Conservation (phyloP, 2,113 vertebrate genomes). For the Manacus vitellinus region DNA sequence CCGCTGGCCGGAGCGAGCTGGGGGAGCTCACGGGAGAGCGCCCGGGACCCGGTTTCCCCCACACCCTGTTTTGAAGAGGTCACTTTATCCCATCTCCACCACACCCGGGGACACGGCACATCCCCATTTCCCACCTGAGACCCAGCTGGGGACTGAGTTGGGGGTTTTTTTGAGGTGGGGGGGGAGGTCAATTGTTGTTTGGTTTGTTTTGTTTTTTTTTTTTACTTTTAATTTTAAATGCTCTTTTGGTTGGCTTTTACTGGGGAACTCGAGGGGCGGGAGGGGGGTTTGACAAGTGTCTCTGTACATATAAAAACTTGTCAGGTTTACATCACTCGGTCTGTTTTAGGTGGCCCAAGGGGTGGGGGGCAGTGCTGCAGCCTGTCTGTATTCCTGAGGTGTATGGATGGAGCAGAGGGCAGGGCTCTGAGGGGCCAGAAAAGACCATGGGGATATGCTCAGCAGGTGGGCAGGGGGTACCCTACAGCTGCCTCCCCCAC, state of each 20-base stretch:
- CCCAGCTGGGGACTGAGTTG: background rate
- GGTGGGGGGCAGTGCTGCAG: background rate
- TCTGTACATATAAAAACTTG: slow-evolving; percentile 39
- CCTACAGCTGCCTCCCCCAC: background rate
- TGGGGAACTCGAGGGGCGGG: background rate
- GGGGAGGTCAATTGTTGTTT: background rate
- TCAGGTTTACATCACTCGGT: background rate
- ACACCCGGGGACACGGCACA: fast-evolving
- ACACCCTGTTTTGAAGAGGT: background rate
- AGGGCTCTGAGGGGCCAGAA: background rate
- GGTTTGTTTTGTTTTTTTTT: background rate
- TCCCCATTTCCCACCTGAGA: background rate
- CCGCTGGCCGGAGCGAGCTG: background rate
- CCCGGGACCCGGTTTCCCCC: background rate
- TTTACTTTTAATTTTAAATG: slow-evolving; percentile 37
- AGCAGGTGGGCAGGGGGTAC: too few relatives aligned
- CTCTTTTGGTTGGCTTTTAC: slow-evolving; percentile 27
- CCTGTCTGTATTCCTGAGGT: fast-evolving
- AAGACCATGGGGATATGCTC: fast-evolving
- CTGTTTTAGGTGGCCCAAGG: background rate
- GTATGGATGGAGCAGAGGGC: background rate
- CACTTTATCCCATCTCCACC: slow-evolving; percentile 37
- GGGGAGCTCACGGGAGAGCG: fast-evolving
- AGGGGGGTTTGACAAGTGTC: background rate
- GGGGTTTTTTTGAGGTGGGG: background rate